Evolutionary conservation across 2,797 vertebrate genomes (phyloP).

Genomic region (Gambelia wislizenii): DNA sequence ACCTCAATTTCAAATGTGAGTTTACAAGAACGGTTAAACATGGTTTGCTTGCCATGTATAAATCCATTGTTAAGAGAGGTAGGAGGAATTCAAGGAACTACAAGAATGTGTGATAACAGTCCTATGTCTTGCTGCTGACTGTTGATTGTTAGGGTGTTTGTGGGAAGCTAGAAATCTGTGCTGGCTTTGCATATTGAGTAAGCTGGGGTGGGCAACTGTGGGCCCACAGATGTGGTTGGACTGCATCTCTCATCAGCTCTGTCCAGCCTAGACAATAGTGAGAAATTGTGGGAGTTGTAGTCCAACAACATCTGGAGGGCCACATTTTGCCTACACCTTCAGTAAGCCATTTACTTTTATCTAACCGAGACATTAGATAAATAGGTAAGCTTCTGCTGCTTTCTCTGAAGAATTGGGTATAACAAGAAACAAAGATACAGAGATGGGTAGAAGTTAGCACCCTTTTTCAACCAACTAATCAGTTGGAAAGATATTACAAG

Average conservation of each 20-base stretch:
- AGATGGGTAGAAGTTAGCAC: background rate
- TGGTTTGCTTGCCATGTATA: too few relatives aligned
- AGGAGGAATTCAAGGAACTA: background rate
- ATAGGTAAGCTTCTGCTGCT: background rate
- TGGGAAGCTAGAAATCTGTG: background rate
- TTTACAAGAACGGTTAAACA: background rate
- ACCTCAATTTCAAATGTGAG: background rate
- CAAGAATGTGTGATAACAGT: background rate
- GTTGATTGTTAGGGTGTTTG: background rate
- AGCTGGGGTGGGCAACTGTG: background rate
- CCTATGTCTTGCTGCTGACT: background rate
- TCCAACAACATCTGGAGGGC: background rate
- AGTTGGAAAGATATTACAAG: background rate
- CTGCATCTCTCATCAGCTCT: background rate
- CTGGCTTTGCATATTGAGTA: background rate
- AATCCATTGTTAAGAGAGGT: background rate
- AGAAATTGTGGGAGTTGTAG: background rate
- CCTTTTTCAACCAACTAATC: background rate
- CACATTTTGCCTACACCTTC: background rate
- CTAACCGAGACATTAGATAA: constrained; percentile 4
- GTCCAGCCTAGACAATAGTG: background rate
- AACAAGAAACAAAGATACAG: background rate
- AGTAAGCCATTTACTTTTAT: constrained; percentile 21
- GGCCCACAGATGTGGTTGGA: background rate
- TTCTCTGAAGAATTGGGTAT: background rate